Percentiles rank a stretch among this genome's conserved stretches.
Conservation (phyloP, 2,113 vertebrate species). For the Progne subis region DNA sequence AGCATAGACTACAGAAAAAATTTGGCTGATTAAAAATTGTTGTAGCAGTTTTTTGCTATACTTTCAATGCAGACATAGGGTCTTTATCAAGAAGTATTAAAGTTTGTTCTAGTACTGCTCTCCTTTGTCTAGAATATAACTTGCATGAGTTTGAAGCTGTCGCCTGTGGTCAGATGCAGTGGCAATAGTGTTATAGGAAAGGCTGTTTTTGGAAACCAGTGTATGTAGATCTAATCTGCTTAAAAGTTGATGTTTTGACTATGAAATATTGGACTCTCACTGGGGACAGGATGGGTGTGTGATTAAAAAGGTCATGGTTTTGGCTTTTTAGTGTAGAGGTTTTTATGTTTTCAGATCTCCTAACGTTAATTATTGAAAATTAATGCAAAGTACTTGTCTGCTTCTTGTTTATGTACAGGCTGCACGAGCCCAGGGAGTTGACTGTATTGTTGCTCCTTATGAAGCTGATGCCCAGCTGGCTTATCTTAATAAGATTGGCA, state of each 20-base stretch:
- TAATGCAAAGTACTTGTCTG: neutral
- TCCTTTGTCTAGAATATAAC: neutral
- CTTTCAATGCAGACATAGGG: neutral
- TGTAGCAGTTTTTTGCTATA: neutral
- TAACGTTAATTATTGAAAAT: neutral
- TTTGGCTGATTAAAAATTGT: neutral
- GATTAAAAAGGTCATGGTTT: neutral
- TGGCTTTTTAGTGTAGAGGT: neutral
- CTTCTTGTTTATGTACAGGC: conserved; percentile 69
- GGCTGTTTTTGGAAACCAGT: neutral
- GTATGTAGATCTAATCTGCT: neutral
- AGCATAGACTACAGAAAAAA: neutral
- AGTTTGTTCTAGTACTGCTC: neutral
- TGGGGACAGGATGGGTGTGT: accelerated
- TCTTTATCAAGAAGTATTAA: neutral
- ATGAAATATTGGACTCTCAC: neutral
- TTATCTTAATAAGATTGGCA: conserved; percentile 87
- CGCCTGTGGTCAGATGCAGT: neutral
- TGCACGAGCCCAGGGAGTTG: conserved; percentile 85
- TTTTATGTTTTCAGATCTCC: neutral
- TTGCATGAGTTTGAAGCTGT: neutral
- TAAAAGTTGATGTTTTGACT: neutral
- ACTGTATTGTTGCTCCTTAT: conserved; percentile 95
- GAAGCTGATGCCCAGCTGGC: conserved; percentile 97
- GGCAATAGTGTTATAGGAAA: neutral